A percentile compares a stretch with the other conserved stretches of the same genome.
phyloP scores from a whole-genome alignment of 1,140 invertebrate genomes.

The Ericerus pela region DNA sequence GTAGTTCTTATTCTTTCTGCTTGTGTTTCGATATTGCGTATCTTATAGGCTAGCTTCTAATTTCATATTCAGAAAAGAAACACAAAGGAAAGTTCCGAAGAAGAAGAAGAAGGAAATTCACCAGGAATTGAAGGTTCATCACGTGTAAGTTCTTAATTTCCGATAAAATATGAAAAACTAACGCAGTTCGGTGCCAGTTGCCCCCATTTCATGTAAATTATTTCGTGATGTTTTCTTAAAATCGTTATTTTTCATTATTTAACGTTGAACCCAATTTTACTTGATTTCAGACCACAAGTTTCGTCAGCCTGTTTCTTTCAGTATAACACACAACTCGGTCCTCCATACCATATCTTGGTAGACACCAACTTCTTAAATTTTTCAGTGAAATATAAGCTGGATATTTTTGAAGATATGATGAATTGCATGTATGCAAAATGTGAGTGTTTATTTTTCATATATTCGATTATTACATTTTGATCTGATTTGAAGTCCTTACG shows the following conservation, averaged over 20 bases:
- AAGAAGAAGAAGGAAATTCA: conserved; percentile 59
- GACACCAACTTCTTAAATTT: conserved; percentile 99
- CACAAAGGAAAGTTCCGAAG: conserved; percentile 43
- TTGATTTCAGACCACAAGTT: conserved; percentile 46
- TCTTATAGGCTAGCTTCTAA: conserved; percentile 4
- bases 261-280: neutral
- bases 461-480: neutral
- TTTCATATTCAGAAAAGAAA: conserved; percentile 38
- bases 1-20: conserved; percentile 39
- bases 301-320: conserved; percentile 92
- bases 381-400: conserved; percentile 95
- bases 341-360: conserved; percentile 90
- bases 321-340: conserved; percentile 97
- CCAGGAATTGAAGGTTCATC: conserved; percentile 55
- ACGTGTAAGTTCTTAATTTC: conserved; percentile 42
- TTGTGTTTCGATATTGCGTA: neutral
- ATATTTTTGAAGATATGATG: conserved; percentile 96
- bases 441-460: conserved; percentile 28
- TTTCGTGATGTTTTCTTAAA: too few species aligned
- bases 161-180: too few species aligned
- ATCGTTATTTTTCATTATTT: neutral
- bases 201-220: too few species aligned
- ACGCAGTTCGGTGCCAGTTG: too few species aligned
- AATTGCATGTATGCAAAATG: conserved; percentile 98
- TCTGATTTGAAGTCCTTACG: too few species aligned